Conservation (phyloP, 2,888 invertebrate species). For the Stictocephala bisonia region DNA sequence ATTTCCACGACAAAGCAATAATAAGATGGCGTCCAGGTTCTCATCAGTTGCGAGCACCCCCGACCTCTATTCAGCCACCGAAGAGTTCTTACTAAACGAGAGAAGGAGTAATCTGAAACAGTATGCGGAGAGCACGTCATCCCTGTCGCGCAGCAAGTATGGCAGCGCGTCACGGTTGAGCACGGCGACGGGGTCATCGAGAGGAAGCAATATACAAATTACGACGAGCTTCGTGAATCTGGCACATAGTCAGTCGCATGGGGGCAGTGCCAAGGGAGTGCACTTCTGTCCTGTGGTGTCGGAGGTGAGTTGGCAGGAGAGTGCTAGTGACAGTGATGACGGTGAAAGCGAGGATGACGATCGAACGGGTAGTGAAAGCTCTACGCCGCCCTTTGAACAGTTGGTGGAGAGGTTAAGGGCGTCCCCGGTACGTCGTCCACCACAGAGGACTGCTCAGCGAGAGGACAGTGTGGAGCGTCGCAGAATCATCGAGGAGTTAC, state of each 20-base stretch:
- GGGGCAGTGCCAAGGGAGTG: conserved; percentile 72
- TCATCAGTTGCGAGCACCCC: conserved; percentile 60
- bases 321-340: conserved; percentile 64
- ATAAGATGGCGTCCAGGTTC: conserved; percentile 53
- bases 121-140: conserved; percentile 52
- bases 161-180: conserved; percentile 56
- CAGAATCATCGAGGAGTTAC: conserved; percentile 49
- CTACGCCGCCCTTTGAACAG: conserved; percentile 39
- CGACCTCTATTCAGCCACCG: conserved; percentile 50
- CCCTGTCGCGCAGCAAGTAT: conserved; percentile 54
- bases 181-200: conserved; percentile 47
- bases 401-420: conserved; percentile 42
- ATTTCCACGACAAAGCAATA: conserved; percentile 57
- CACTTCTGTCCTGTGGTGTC: conserved; percentile 84
- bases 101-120: conserved; percentile 28
- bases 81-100: conserved; percentile 44
- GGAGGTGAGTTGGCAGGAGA: conserved; percentile 82
- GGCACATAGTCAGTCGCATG: conserved; percentile 47
- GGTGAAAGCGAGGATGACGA: conserved; percentile 50
- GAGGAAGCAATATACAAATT: conserved; percentile 58
- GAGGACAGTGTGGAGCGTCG: conserved; percentile 37
- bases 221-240: conserved; percentile 60
- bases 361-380: conserved; percentile 49
- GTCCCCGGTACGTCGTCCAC: conserved; percentile 4
- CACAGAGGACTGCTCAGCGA: conserved; percentile 65